Conservation (phyloP, 2,888 invertebrate species). For the Quadroppia sp. region DNA sequence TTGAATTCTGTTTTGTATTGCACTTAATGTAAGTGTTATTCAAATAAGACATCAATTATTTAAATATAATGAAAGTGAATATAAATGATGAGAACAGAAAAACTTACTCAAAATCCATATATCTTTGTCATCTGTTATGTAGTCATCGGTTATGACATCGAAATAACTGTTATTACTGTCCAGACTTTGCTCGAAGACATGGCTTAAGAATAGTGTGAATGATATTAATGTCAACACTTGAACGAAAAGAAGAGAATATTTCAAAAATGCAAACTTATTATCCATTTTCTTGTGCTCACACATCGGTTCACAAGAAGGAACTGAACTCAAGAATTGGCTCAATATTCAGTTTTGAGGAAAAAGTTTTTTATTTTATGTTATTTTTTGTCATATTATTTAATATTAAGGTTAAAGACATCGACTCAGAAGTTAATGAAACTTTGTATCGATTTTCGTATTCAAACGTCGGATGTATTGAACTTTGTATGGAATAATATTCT, state of each 20-base stretch:
- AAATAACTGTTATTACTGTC: background rate
- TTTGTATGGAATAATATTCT: background rate
- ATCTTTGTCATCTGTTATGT: background rate
- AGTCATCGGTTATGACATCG: background rate
- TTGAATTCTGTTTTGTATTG: too few relatives aligned
- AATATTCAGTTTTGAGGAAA: background rate
- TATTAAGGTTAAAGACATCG: background rate
- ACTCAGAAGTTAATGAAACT: background rate
- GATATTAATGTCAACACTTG: background rate
- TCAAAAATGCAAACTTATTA: background rate
- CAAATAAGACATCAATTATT: too few relatives aligned
- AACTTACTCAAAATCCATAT: background rate
- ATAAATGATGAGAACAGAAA: too few relatives aligned
- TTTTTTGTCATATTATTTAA: background rate
- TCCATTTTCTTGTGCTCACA: background rate
- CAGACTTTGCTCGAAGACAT: background rate
- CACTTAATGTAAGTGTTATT: too few relatives aligned
- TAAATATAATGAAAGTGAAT: too few relatives aligned
- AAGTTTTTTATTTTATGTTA: background rate
- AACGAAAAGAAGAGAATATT: background rate
- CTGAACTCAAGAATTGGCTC: background rate
- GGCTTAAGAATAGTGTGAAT: background rate
- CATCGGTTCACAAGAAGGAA: background rate
- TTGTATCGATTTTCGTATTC: slow-evolving; percentile 5
- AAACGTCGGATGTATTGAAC: background rate